Evolutionary conservation across 2,888 invertebrate species (phyloP), one percentile per base, ranked within the genome.

Genomic region (Pollenia griseotomentosa): DNA sequence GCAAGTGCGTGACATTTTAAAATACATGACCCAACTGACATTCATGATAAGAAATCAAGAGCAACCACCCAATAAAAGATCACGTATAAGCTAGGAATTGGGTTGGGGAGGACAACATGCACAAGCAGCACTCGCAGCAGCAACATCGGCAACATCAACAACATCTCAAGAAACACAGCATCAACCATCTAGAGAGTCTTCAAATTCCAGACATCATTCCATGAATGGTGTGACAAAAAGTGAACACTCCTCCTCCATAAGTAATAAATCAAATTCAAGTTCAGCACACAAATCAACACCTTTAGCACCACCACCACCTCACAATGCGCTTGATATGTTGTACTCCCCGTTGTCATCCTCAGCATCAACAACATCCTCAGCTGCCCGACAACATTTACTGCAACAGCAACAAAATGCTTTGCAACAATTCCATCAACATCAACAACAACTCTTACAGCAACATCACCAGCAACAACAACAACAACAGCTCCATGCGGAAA

Each of bases 11-110:
- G 97, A 96, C 94, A 96, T 97, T 88, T 96, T 97, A 94, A 96
- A 96, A 92, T 97, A 95, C 93, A 97, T 97, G 97, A 96, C 97
- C 46, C 97, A 97, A 94, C 94, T 97, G 94, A 97, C 97, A 92
- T 97, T 97, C 94, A 97, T 97, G 96, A 95, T 97, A 94, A 92
- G 93, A 89, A 92, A 92, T 88, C 91, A 93, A 89, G 93, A 93
- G 84, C 92, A 93, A 90, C 93, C 93, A 89, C 92, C 93, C 65
- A 90, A 92, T 68, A 94, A 94, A 88, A 91, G 94, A 51, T 91
- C 92, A 53, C 92, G 94, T 83, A 92, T 93, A 88, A 94, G 94
- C 94, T 94, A 94, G 94, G 94, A 94, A 92, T 92, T 92, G 93
- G 93, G 93, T 91, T 93, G 93, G 94, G 94, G 93, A 93, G 93